phyloP scores from a whole-genome alignment of 2,888 invertebrate genomes.

The Aromia moschata region DNA sequence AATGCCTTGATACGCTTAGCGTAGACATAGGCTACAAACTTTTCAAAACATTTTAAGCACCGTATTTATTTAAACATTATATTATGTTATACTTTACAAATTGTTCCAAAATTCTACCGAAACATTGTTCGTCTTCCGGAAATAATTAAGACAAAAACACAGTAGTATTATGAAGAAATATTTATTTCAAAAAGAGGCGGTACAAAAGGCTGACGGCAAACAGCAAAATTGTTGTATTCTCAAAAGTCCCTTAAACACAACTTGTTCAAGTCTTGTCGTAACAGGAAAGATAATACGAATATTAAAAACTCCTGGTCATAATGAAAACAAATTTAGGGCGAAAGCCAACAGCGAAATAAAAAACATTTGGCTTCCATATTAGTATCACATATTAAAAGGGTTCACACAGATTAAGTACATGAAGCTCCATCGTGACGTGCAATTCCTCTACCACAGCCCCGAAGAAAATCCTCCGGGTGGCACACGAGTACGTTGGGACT shows the following conservation, averaged over 20 bases:
- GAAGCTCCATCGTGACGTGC: neutral
- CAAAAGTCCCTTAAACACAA: neutral
- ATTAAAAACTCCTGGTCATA: conserved; percentile 2
- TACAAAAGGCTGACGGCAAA: conserved; percentile 18
- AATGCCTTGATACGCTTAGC: no score
- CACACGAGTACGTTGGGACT: conserved; percentile 41
- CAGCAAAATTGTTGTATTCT: neutral
- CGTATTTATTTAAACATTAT: no score
- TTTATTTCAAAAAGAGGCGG: conserved; percentile 19
- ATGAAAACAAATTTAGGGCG: conserved; percentile 6
- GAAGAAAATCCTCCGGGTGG: conserved; percentile 55
- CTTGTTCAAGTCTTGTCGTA: neutral
- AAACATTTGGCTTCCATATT: conserved; percentile 17
- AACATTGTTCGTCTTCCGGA: no score
- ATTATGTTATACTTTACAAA: no score
- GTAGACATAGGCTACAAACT: no score
- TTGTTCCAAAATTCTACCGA: no score
- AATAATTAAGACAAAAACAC: no score
- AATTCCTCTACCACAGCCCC: conserved; percentile 49
- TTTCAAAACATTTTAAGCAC: no score
- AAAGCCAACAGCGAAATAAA: conserved; percentile 14
- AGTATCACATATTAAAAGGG: conserved; percentile 18
- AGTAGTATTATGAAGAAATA: no score
- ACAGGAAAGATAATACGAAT: no score
- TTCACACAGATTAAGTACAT: conserved; percentile 21